Evolutionary conservation across 2,888 invertebrate genomes (phyloP).

Genomic region (Drosophila demipolita): DNA sequence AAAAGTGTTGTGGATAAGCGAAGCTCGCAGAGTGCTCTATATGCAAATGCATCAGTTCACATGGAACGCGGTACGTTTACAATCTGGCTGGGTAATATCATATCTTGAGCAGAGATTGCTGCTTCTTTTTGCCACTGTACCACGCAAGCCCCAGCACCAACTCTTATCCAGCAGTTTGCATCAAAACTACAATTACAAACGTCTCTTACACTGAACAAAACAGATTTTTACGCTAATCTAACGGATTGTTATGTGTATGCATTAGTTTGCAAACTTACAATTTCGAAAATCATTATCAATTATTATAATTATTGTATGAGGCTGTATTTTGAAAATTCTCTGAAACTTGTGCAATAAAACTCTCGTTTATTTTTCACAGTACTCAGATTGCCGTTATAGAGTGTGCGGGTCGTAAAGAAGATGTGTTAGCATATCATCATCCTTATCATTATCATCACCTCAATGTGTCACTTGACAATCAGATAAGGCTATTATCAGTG

Average conservation of each 20-base stretch:
- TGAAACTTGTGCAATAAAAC: neutral
- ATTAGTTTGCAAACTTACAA: neutral
- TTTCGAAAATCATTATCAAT: neutral
- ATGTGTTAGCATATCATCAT: slow-evolving; percentile 31
- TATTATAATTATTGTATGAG: neutral
- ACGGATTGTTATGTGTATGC: neutral
- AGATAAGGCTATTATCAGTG: slow-evolving; percentile 58
- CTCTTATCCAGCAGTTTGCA: neutral
- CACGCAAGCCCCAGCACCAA: neutral
- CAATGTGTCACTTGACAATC: slow-evolving; percentile 58
- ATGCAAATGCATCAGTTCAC: slow-evolving; percentile 1
- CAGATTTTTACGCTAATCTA: too few relatives aligned
- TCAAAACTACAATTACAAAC: neutral
- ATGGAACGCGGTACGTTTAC: slow-evolving; percentile 13
- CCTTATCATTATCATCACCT: slow-evolving; percentile 47
- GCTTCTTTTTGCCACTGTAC: slow-evolving; percentile 29
- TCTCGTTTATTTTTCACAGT: slow-evolving; percentile 4
- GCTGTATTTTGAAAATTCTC: neutral
- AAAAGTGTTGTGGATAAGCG: slow-evolving; percentile 13
- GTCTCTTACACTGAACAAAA: slow-evolving; percentile 22
- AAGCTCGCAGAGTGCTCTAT: neutral
- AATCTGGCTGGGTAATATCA: slow-evolving; percentile 22
- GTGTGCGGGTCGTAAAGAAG: slow-evolving; percentile 61
- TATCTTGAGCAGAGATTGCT: slow-evolving; percentile 23
- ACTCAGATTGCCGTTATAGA: slow-evolving; percentile 2